Evolutionary conservation across 1,140 invertebrate species (phyloP), one percentile per base, ranked within the genome.

Genomic region (Drosophila suzukii): DNA sequence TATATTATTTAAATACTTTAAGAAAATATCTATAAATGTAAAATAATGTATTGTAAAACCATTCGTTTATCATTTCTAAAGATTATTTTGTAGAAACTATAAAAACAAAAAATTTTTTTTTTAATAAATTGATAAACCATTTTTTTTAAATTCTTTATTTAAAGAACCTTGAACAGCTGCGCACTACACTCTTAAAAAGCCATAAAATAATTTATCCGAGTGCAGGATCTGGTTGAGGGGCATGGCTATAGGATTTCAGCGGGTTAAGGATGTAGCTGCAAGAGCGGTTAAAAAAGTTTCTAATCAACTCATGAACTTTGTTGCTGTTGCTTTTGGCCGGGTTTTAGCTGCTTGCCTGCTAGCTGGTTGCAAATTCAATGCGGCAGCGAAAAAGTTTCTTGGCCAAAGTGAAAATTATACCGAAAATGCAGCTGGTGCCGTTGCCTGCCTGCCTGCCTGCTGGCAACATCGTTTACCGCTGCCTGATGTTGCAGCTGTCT

Each of bases 231-330:
- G 34, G 43, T 34, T 34, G 27, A 17, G 41, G 17, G 34, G 27
- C 27, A 41, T 27, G 43, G 27, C 20, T n/a, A n/a, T 43, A 15
- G 60, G 63, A 38, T 36, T 53, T 24, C 60, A 36, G 32, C 39
- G 38, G 46, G 24, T 44, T 65, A 68, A 56, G 72, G 59, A 75
- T 75, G 62, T 57, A 59, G 47, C 55, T 50, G 39, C 47, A 61
- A 32, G 41, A 58, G 70, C 62, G 56, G 75, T 77, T 70, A 65
- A 70, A 80, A 56, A 86, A 86, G 55, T 88, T 86, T 88, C 83
- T 86, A 86, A 86, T 88, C 83, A 86, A 79, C 82, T 82, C 75
- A 55, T 75, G 59, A 61, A 86, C 78, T 82, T 88, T 67, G 76
- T 65, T 63, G 55, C 68, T 56, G 54, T 44, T 68, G 49, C 62